Evolutionary conservation across 2,113 vertebrate species (phyloP).

Genomic region (Baryphthengus martii): DNA sequence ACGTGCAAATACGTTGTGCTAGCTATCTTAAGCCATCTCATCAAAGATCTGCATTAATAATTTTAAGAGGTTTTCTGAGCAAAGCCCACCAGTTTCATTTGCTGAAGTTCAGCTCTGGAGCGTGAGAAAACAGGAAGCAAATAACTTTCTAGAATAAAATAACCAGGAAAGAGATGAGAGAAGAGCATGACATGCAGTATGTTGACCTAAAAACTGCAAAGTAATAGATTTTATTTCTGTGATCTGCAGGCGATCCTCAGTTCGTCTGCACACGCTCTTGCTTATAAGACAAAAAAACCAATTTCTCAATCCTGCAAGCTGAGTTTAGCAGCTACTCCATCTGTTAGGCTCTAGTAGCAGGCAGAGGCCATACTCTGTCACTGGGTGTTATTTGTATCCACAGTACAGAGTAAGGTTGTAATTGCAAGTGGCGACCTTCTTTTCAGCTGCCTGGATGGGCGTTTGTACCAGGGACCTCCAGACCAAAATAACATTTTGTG

Average conservation of each 20-base stretch:
- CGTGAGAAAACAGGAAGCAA: not conserved
- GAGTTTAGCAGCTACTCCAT: not conserved
- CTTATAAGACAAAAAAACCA: conserved; percentile 5
- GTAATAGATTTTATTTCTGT: not conserved
- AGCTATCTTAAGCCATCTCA: not conserved
- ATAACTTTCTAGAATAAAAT: not conserved
- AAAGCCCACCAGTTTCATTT: not conserved
- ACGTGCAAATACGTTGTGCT: not conserved
- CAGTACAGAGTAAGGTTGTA: not conserved
- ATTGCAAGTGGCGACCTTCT: not conserved
- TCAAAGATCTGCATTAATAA: not conserved
- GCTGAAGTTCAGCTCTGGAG: not conserved
- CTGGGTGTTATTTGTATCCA: not conserved
- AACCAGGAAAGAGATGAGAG: not conserved
- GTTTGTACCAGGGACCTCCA: not conserved
- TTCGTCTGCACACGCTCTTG: not conserved
- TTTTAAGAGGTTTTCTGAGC: not conserved
- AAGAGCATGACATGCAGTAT: not conserved
- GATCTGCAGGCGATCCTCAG: not conserved
- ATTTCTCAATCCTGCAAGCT: not conserved
- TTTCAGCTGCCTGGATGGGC: not conserved
- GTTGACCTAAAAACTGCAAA: not conserved
- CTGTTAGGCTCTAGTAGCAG: not conserved
- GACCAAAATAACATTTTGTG: not conserved
- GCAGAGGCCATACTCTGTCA: accelerated